These are phyloP conservation scores for Discoglossus pictus DNA, from an alignment of 2,797 vertebrate genomes.

Conservation along the genomic window DNA sequence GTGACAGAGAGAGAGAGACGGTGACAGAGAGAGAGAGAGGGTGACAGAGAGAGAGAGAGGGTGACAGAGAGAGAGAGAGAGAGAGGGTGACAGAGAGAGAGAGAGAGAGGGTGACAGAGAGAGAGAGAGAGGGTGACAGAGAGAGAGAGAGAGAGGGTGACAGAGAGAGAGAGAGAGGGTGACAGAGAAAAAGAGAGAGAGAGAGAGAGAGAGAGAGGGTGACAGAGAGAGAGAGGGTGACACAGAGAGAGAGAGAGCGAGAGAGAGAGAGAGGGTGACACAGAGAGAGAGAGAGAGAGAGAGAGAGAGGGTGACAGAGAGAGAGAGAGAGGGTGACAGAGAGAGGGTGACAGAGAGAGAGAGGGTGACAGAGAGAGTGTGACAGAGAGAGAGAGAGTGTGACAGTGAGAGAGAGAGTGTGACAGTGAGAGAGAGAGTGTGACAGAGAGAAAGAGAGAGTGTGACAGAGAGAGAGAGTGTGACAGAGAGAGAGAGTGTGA, in stretches of 20 bases:
- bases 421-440: neutral
- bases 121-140: neutral
- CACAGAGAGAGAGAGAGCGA: neutral
- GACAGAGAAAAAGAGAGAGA: constrained; percentile 2
- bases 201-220: neutral
- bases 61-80: neutral
- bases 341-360: neutral
- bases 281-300: neutral
- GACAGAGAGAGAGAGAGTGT: neutral
- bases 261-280: neutral
- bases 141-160: neutral
- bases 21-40: neutral
- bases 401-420: neutral
- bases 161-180: constrained; percentile 3
- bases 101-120: neutral
- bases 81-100: neutral
- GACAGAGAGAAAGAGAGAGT: neutral
- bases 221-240: neutral
- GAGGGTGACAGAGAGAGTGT: neutral
- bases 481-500: neutral
- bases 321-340: neutral
- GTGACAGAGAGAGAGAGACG: constrained; percentile 3
- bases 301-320: neutral
- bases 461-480: neutral
- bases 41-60: neutral